Evolutionary conservation across 2,113 vertebrate genomes (phyloP), one percentile per base, ranked within the genome.

Genomic region (Phodopus roborovskii): DNA sequence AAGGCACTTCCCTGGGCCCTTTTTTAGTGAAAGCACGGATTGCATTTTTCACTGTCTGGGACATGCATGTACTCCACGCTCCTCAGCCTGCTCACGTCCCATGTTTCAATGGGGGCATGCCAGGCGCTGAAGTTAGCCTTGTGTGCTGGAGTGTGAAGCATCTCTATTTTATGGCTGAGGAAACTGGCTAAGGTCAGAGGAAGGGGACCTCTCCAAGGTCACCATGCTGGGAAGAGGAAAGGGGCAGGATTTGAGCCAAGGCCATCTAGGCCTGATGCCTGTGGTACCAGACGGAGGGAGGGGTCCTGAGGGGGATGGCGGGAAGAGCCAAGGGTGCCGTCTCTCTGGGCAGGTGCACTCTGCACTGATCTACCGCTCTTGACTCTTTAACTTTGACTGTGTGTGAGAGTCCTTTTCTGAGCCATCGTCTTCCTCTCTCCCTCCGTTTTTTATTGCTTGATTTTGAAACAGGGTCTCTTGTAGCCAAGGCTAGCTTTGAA

Each of bases 71-170:
- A 22, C 17, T 50, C 24, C 17, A 1, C 1, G 19, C 42, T 7
- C 50, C 20, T 33, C 45, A 3, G 58, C 5, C 60, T 0, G 50
- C 3, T 11, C 17, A 36, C 33, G 90, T 16, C 6, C 53, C 3
- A 53, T 0, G 0, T 70, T 56, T 79, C 68, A 10, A 20, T 36
- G 56, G 68, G 20, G 4, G n/a, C 10, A 0, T 3, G 1, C 8
- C 3, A 68, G 42, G 16, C 2, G 5, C n/a, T 7, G 30, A 0
- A 0, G 17, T 12, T 10, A 26, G 19, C 24, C 50, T 17, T 28
- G 1, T 0, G 10, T 1, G 7, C 71, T 1, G 0, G 53, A 42
- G 50, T 3, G 11, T 17, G 56, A 4, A 2, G 20, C 1, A 10
- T 28, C 42, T 86, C 94, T 56, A 0, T 16, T 60, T 58, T 16